phyloP scores from a whole-genome alignment of 2,888 invertebrate genomes.

The Heliconius ismenius region DNA sequence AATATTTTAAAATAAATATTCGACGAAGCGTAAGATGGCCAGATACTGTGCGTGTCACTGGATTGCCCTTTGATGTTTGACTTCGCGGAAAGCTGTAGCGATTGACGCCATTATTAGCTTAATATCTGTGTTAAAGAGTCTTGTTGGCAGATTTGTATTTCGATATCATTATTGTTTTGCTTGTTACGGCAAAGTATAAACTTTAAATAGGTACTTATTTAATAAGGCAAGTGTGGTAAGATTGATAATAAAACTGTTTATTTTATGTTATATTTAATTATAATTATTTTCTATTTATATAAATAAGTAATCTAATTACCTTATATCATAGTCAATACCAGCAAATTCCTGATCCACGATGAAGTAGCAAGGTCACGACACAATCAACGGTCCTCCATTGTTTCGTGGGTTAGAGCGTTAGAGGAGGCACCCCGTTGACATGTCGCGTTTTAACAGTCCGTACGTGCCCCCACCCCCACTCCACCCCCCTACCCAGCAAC shows the following conservation, averaged over 20 bases:
- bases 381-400: slow-evolving; percentile 66
- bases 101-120: slow-evolving; percentile 46
- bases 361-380: slow-evolving; percentile 67
- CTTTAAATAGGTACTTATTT: neutral
- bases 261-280: neutral
- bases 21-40: neutral
- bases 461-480: slow-evolving; percentile 63
- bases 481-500: slow-evolving; percentile 55
- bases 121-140: slow-evolving; percentile 34
- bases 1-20: slow-evolving; percentile 1
- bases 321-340: neutral
- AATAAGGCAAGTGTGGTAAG: neutral
- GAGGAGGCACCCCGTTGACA: slow-evolving; percentile 72
- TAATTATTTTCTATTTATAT: neutral
- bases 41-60: slow-evolving; percentile 26
- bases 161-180: slow-evolving; percentile 38
- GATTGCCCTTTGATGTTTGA: slow-evolving; percentile 49
- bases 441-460: slow-evolving; percentile 80
- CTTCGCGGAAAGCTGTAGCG: slow-evolving; percentile 45
- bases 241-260: neutral
- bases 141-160: slow-evolving; percentile 46
- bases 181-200: slow-evolving; percentile 23
- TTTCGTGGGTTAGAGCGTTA: slow-evolving; percentile 54
- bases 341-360: slow-evolving; percentile 21
- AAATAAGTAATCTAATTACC: neutral